Evolutionary conservation across 1,140 invertebrate species (phyloP).

Genomic region (Drosophila lacertosa): DNA sequence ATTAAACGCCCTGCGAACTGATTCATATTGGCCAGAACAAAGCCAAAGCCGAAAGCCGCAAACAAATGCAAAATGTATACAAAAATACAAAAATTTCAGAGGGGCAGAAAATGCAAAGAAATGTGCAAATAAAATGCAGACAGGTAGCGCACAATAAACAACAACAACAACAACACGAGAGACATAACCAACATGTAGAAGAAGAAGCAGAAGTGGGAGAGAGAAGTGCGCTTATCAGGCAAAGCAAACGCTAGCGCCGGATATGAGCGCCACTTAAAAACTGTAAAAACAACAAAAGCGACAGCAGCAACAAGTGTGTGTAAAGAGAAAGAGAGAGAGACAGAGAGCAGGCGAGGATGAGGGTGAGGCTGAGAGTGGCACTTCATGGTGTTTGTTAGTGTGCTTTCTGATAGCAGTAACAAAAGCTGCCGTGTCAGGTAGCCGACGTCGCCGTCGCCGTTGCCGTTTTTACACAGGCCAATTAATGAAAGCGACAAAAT

Average conservation of each 20-base stretch:
- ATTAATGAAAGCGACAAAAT: constrained; percentile 80
- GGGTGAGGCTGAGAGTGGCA: constrained; percentile 9
- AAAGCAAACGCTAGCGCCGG: constrained; percentile 63
- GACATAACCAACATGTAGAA: constrained; percentile 17
- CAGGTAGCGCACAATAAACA: constrained; percentile 40
- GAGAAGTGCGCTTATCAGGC: constrained; percentile 51
- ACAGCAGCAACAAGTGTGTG: constrained; percentile 67
- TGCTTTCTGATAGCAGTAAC: constrained; percentile 52
- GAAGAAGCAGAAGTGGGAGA: background rate
- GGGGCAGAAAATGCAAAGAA: background rate
- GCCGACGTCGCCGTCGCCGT: constrained; percentile 9
- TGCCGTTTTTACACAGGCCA: constrained; percentile 60
- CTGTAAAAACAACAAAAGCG: constrained; percentile 78
- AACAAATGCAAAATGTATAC: constrained; percentile 10
- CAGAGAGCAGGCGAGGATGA: constrained; percentile 17
- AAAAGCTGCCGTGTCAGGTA: constrained; percentile 54
- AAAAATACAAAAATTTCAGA: background rate
- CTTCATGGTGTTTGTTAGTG: constrained; percentile 2
- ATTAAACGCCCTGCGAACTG: constrained; percentile 57
- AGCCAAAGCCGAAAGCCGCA: constrained; percentile 47
- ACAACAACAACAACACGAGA: constrained; percentile 33
- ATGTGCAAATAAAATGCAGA: constrained; percentile 42
- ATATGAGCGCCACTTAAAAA: constrained; percentile 81
- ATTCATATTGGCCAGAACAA: constrained; percentile 30
- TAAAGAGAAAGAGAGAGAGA: constrained; percentile 6